phyloP scores from a whole-genome alignment of 1,140 invertebrate genomes.

The Nasonia vitripennis region DNA sequence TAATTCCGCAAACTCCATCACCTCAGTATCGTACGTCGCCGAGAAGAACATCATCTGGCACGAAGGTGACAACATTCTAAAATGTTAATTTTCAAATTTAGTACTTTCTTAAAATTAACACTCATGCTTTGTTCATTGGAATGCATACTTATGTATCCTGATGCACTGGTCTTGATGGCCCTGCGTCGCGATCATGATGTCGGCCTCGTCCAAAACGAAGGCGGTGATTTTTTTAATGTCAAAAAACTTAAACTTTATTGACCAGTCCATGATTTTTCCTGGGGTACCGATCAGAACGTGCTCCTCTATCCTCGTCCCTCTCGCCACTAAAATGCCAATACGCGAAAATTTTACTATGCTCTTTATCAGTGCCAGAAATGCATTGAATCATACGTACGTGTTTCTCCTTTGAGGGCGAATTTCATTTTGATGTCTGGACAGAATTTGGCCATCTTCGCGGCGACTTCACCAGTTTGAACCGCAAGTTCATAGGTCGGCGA shows the following conservation, averaged over 20 bases:
- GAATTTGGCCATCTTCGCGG: constrained; percentile 93
- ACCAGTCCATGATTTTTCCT: constrained; percentile 95
- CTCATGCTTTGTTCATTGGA: neutral
- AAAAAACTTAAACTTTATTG: constrained; percentile 89
- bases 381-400: constrained; percentile 75
- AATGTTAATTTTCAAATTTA: constrained; percentile 39
- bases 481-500: constrained; percentile 98
- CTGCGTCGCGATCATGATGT: constrained; percentile 99
- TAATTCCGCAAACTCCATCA: constrained; percentile 97
- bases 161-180: constrained; percentile 98
- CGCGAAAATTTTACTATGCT: constrained; percentile 3
- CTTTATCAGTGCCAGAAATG: no score
- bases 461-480: constrained; percentile 96
- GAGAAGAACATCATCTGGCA: constrained; percentile 99
- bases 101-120: neutral
- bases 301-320: constrained; percentile 84
- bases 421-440: constrained; percentile 92
- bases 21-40: constrained; percentile 95
- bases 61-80: constrained; percentile 79
- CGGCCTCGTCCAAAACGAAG: constrained; percentile 98
- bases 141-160: constrained; percentile 89
- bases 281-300: constrained; percentile 98
- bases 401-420: constrained; percentile 95
- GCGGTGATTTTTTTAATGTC: constrained; percentile 91
- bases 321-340: constrained; percentile 75